These are phyloP conservation scores for Egretta garzetta DNA, from an alignment of 2,113 vertebrate species.

Conservation along the genomic window DNA sequence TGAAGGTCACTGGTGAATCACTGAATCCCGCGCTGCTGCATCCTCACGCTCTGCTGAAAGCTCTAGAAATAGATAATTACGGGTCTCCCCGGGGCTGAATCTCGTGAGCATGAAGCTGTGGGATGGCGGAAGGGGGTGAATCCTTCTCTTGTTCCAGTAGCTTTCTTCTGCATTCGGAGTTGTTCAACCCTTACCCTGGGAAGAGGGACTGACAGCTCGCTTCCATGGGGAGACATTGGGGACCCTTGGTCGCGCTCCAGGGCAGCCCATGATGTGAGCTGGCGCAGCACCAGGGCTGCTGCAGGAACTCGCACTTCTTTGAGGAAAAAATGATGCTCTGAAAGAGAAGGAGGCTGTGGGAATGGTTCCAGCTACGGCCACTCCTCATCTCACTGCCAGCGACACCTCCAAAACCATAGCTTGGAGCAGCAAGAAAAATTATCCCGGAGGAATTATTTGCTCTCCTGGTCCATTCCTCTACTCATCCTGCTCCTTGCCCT, in stretches of 20 bases:
- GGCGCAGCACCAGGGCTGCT: neutral
- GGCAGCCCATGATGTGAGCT: neutral
- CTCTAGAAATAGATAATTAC: neutral
- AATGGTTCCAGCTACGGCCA: rapidly evolving
- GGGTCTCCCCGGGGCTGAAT: neutral
- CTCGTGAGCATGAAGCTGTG: neutral
- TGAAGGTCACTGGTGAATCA: constrained; percentile 35
- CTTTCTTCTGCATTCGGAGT: neutral
- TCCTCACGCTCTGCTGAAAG: constrained; percentile 5
- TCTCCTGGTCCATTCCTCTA: neutral
- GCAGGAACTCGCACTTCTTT: rapidly evolving
- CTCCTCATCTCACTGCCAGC: neutral
- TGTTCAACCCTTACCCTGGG: neutral
- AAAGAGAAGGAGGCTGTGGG: neutral
- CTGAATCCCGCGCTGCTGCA: neutral
- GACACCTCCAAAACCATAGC: neutral
- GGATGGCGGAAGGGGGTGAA: neutral
- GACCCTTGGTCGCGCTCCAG: neutral
- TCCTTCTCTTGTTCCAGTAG: neutral
- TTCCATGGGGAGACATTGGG: rapidly evolving
- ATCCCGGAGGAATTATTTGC: neutral
- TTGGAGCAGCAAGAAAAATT: rapidly evolving
- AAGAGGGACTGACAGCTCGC: neutral
- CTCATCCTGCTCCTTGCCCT: rapidly evolving
- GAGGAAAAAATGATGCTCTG: neutral